Evolutionary conservation across 2,113 vertebrate species (phyloP).

Genomic region (Scomber colias): DNA sequence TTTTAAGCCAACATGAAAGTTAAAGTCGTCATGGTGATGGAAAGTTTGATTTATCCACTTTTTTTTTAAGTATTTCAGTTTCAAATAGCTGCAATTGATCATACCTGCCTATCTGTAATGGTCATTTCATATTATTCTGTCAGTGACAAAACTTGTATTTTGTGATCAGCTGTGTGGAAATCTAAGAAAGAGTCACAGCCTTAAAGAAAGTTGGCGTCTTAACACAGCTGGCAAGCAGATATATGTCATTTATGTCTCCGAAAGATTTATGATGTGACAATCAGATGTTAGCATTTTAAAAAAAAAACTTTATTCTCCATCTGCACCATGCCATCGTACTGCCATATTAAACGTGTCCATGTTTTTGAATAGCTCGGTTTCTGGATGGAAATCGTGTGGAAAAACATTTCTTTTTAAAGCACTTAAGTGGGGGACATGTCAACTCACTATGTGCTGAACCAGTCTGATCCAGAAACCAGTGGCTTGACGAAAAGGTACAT

Average conservation of each 20-base stretch:
- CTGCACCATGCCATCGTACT: background rate
- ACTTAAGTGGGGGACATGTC: too few species aligned
- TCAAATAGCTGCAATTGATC: too few species aligned
- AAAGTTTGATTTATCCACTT: too few species aligned
- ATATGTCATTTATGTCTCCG: background rate
- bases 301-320: constrained; percentile 5
- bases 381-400: background rate
- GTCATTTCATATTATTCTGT: too few species aligned
- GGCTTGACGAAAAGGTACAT: background rate
- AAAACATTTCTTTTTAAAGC: constrained; percentile 8
- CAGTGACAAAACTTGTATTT: background rate
- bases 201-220: background rate
- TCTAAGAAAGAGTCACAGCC: background rate
- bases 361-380: background rate
- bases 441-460: background rate
- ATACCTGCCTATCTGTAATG: too few species aligned
- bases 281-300: background rate
- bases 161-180: background rate
- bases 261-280: constrained; percentile 30
- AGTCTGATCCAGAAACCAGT: background rate
- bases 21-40: too few species aligned
- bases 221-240: background rate
- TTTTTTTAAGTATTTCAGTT: too few species aligned
- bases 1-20: too few species aligned
- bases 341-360: background rate